phyloP scores from a whole-genome alignment of 2,888 invertebrate species.

The Stenotaenia linearis region DNA sequence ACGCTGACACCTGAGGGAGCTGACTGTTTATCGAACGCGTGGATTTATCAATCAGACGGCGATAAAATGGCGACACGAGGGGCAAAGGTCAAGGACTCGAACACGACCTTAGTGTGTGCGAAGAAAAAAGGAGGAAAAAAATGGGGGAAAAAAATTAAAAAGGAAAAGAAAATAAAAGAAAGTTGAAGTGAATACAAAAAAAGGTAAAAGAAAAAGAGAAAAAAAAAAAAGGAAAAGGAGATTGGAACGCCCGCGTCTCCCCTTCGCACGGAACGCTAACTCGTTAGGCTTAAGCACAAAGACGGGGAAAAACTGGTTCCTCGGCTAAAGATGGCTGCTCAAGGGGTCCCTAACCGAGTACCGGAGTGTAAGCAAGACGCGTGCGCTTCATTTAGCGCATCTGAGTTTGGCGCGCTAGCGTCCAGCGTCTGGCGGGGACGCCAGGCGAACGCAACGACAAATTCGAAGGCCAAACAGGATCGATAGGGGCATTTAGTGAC shows the following conservation, averaged over 20 bases:
- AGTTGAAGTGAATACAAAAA: neutral
- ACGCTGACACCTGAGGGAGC: conserved; percentile 8
- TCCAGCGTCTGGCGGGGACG: conserved; percentile 26
- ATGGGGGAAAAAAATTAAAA: neutral
- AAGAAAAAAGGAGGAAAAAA: neutral
- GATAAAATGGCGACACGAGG: neutral
- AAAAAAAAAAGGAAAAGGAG: conserved; percentile 1
- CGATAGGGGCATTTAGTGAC: conserved; percentile 24
- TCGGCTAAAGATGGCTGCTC: conserved; percentile 15
- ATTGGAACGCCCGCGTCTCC: conserved; percentile 8
- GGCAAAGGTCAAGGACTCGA: neutral
- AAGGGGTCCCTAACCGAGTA: neutral
- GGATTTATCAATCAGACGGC: conserved; percentile 20
- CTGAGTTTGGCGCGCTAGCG: conserved; percentile 16
- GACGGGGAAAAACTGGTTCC: conserved; percentile 7
- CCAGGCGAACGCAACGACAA: conserved; percentile 19
- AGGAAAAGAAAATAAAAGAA: neutral
- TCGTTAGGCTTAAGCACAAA: conserved; percentile 17
- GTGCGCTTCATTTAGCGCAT: conserved; percentile 21
- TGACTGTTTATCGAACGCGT: neutral
- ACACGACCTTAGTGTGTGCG: neutral
- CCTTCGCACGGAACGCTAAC: conserved; percentile 18
- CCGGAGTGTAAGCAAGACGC: neutral
- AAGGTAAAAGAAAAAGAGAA: neutral
- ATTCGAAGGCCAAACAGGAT: conserved; percentile 16